Base-by-base conservation (phyloP, 37 sponge, comb jelly and placozoan genomes). In the Eunapius fragilis region DNA sequence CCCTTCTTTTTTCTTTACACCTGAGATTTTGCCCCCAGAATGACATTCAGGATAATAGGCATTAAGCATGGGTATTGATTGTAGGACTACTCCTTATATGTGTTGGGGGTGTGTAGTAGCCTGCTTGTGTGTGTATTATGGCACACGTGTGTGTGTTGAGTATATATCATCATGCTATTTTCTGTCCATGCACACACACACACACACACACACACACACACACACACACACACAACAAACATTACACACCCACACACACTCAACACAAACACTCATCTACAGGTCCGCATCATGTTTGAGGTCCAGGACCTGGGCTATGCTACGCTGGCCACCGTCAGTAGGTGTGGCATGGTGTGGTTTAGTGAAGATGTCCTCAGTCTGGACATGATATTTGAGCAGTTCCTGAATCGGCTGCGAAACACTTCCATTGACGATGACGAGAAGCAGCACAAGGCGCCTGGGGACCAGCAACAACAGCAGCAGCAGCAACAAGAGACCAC, bases 271-370 rank as follows among this genome's bases (percentile, higher is more conserved):
- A n/a, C n/a, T n/a, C n/a, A n/a, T n/a, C n/a, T 84, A 14, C 82
- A 96, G 97, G 88, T 98, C 2, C 74, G 98, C 14, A 92, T 98
- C 45, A 96, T 98, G 95, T 98, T 98, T 88, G 99, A 98, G 58
- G 99, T 98, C 4, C 97, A 98, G 75, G 97, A 98, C 76, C 92
- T 98, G 5, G 88, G 91, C 26, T 98, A 82, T 89, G 99, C 99
- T 69, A 98, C 99, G 47, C 86, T 96, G 79, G 99, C 99, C 36
- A 98, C 99, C 34, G 99, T 98, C 72, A 91, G 92, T 76, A 94
- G 99, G 17, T 98, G 99, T 92, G 99, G 99, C 13, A 98, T 98
- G 99, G 92, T 98, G 13, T 98, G 99, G 99, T 98, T 97, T 93
- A 94, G 95, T 85, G 99, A 98, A 69, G 99, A 98, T n/a, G 94